phyloP scores from a whole-genome alignment of 2,888 invertebrate species.

The Rhagium mordax region DNA sequence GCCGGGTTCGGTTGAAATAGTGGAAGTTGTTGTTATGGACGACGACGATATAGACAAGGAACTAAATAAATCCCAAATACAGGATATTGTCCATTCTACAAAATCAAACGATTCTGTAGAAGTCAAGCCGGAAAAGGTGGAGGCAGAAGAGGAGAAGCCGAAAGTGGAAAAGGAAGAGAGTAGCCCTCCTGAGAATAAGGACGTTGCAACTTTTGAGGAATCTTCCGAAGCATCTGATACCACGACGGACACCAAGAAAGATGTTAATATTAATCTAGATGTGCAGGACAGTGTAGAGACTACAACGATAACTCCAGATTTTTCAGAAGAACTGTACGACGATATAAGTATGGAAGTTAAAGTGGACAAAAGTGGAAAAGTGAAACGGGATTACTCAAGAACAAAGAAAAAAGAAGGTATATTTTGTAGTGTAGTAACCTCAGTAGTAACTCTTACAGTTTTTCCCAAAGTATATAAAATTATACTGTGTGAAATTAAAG shows the following conservation, averaged over 20 bases:
- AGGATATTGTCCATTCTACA: constrained; percentile 63
- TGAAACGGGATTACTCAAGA: constrained; percentile 76
- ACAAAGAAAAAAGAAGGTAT: constrained; percentile 67
- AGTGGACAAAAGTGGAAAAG: constrained; percentile 76
- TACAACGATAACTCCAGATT: constrained; percentile 54
- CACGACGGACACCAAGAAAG: constrained; percentile 43
- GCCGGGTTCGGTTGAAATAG: constrained; percentile 66
- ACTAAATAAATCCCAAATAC: constrained; percentile 64
- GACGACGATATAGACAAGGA: constrained; percentile 65
- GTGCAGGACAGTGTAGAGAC: constrained; percentile 51
- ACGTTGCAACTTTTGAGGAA: constrained; percentile 42
- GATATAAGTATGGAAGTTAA: constrained; percentile 75
- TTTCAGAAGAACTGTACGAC: constrained; percentile 68
- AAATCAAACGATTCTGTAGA: constrained; percentile 44
- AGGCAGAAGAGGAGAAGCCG: constrained; percentile 48
- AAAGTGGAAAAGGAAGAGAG: constrained; percentile 47
- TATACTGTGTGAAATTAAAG: too few relatives aligned
- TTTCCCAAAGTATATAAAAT: too few relatives aligned
- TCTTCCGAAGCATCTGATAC: constrained; percentile 46
- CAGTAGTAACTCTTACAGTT: too few relatives aligned
- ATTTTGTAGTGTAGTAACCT: neutral
- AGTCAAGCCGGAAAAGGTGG: constrained; percentile 24
- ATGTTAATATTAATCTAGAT: constrained; percentile 52
- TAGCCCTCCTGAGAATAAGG: constrained; percentile 45
- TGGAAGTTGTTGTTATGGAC: constrained; percentile 69